Evolutionary conservation across 1,140 invertebrate species (phyloP).

Genomic region (Achroia grisella): DNA sequence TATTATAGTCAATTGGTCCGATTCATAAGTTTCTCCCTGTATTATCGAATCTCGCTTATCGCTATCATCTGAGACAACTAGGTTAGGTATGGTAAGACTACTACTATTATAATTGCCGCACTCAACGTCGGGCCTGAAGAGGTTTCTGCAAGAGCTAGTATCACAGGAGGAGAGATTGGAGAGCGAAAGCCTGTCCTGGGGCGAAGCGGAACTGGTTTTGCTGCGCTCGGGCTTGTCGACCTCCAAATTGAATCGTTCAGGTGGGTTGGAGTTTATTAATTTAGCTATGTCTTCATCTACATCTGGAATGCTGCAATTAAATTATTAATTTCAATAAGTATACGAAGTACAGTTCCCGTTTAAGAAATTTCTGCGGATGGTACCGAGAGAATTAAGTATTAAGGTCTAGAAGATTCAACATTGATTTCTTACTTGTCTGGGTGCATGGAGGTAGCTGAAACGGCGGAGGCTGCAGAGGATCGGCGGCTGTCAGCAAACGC

Average conservation of each 20-base stretch:
- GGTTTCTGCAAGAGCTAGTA: conserved; percentile 66
- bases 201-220: conserved; percentile 43
- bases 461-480: conserved; percentile 77
- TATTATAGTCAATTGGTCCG: conserved; percentile 77
- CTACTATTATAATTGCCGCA: conserved; percentile 50
- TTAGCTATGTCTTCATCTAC: conserved; percentile 73
- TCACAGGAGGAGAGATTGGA: conserved; percentile 63
- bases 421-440: conserved; percentile 45
- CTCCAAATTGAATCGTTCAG: conserved; percentile 37
- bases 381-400: no score
- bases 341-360: no score
- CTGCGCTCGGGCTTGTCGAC: conserved; percentile 46
- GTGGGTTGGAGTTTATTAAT: conserved; percentile 56
- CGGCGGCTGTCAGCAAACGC: conserved; percentile 84
- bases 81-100: conserved; percentile 68
- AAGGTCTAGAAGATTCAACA: no score
- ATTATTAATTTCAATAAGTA: background rate
- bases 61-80: conserved; percentile 67
- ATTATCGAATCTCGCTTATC: conserved; percentile 57
- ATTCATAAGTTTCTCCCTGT: conserved; percentile 72
- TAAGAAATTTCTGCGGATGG: no score
- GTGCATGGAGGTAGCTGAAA: conserved; percentile 55
- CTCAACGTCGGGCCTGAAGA: conserved; percentile 47
- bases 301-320: conserved; percentile 62
- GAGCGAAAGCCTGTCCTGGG: conserved; percentile 51